A percentile compares a stretch with the other conserved stretches of the same genome.
Conservation (phyloP, 2,888 invertebrate genomes). For the Strigamia transsilvanica region DNA sequence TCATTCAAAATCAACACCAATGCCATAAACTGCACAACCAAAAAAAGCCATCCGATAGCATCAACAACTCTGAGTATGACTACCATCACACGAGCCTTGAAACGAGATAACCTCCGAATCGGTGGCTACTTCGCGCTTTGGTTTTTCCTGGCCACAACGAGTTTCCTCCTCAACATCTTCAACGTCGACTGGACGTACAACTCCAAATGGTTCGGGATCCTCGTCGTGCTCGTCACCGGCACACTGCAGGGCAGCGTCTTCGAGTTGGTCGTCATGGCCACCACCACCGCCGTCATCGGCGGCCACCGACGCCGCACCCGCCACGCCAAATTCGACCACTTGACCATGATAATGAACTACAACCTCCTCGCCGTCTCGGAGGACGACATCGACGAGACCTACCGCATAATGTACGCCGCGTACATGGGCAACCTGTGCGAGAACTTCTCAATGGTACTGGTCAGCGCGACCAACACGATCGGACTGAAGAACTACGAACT, state of each 20-base stretch:
- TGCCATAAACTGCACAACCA: no score
- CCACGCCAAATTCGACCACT: conserved; percentile 53
- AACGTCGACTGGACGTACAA: conserved; percentile 56
- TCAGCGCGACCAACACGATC: conserved; percentile 56
- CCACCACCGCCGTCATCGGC: conserved; percentile 55
- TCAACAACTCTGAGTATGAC: no score
- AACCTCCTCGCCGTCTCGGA: conserved; percentile 55
- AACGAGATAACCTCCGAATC: conserved; percentile 46
- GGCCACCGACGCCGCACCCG: conserved; percentile 55
- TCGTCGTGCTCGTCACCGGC: conserved; percentile 55
- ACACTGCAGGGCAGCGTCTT: conserved; percentile 56
- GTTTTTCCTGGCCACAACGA: conserved; percentile 52
- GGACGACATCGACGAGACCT: conserved; percentile 56
- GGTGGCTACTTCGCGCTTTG: conserved; percentile 54
- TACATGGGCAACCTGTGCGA: conserved; percentile 56
- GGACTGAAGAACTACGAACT: conserved; percentile 55
- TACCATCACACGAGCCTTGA: not conserved
- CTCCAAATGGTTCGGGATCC: conserved; percentile 54
- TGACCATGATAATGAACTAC: conserved; percentile 56
- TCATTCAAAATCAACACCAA: no score
- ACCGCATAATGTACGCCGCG: conserved; percentile 55
- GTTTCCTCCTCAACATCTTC: conserved; percentile 53
- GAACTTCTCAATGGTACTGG: conserved; percentile 55
- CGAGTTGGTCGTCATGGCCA: conserved; percentile 56
- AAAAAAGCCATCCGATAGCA: no score